These are phyloP conservation scores for Prochilodus magdalenae DNA, from an alignment of 2,113 vertebrate genomes.

Conservation along the genomic window DNA sequence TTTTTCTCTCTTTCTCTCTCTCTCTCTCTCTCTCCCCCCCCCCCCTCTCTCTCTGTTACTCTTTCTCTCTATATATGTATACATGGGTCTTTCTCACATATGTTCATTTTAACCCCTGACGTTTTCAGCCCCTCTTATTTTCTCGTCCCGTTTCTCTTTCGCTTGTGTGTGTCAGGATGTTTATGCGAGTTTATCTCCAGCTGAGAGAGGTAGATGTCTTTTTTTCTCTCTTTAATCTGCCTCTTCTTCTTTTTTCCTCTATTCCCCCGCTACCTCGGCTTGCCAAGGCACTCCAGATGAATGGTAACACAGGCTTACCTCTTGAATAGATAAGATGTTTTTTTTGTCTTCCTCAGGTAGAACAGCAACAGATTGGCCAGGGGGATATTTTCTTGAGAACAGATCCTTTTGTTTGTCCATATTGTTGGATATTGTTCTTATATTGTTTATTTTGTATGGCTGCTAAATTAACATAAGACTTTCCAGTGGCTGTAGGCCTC, in stretches of 20 bases:
- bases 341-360: background rate
- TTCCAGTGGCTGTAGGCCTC: no score
- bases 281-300: conserved; percentile 40
- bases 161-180: conserved; percentile 28
- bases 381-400: background rate
- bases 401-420: background rate
- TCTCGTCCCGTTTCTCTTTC: conserved; percentile 36
- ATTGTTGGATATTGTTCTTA: background rate
- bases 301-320: conserved; percentile 27
- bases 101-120: background rate
- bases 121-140: background rate
- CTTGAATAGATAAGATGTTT: conserved; percentile 13
- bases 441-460: background rate
- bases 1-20: no score
- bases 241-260: background rate
- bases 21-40: background rate
- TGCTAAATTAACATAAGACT: background rate
- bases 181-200: conserved; percentile 37
- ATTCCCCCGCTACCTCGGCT: conserved; percentile 2
- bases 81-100: background rate
- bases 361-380: conserved; percentile 3
- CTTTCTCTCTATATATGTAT: background rate
- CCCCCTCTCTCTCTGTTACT: background rate
- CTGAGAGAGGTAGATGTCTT: conserved; percentile 14
- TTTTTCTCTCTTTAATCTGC: conserved; percentile 41